Evolutionary conservation across 1,140 invertebrate species (phyloP), one percentile per base, ranked within the genome.

Genomic region (Coboldia fuscipes): DNA sequence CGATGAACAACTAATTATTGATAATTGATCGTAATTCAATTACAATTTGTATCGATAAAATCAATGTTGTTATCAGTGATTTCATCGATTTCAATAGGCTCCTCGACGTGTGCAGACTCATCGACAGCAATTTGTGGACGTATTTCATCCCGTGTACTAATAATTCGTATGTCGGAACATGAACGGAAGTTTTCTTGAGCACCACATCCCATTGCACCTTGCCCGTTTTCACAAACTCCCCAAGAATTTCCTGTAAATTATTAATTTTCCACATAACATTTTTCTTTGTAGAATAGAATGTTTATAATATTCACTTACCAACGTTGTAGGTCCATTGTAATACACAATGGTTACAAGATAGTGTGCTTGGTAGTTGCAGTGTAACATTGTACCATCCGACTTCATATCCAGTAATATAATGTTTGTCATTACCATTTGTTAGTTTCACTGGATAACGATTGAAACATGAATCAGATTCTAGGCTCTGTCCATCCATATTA

Each of bases 241-340:
- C 64, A 69, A 23, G 57, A 60, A 40, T 71, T 72, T 12, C 57
- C 62, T 60, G 24, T 6, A 34, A 37, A 38, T 37, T 17, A 10
- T 10, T 34, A 32, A n/a, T 32, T 32, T 9, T 60, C 60, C 28
- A 48, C 50, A 41, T 77, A n/a, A n/a, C n/a, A n/a, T 78, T 37
- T 64, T 65, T 74, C 75, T 78, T 36, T 74, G 62, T 3, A 79
- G 43, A 0, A 75, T 66, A 45, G 75, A 78, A 28, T 69, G 64
- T 4, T 62, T 31, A 44, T 75, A 79, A 2, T 47, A 61, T 3
- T 77, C n/a, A 20, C 46, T 50, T 4, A 45, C 14, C 0, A 75
- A 73, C 1, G 37, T 21, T 30, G 39, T 36, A 5, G 15, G 21
- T 8, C 42, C 44, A 35, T 60, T 48, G 0, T 41, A 2, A 18